Evolutionary conservation across 2,888 invertebrate species (phyloP), one percentile per base, ranked within the genome.

Genomic region (Coremacera marginata): DNA sequence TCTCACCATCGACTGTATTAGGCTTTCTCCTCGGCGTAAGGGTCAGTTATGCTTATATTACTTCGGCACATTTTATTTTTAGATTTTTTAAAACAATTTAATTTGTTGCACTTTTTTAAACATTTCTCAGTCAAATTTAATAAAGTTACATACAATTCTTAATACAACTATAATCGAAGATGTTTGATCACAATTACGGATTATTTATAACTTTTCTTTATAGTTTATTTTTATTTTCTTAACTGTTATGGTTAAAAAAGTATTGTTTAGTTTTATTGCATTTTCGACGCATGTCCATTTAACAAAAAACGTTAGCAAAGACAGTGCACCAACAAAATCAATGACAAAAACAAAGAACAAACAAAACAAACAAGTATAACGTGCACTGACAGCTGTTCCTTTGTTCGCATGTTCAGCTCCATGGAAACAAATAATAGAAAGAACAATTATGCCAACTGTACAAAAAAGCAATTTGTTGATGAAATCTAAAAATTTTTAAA

Each of bases 351-450:
- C 19, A 44, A 1, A 11, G 44, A 44, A 14, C 11, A 7, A 44
- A 44, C 11, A 11, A 44, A 44, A 44, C 44, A 44, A 19, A 22
- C 55, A 19, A n/a, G 55, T 70, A 4, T 27, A 9, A 8, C 34
- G 31, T 34, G 11, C 9, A 34, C 31, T 31, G 37, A 34, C 34
- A 34, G 63, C 34, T 65, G 63, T 34, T 27, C 37, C 19, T 27
- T 63, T 31, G 63, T 65, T 65, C 37, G 37, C 63, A 65, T n/a
- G 5, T 65, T 27, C 19, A 65, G 31, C 34, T 37, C 63, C 63
- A 65, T 65, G 63, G 63, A 14, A 16, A 65, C 63, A 19, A 34
- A 65, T 55, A 8, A 7, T 8, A 37, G 37, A 8, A 37, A 37
- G 37, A 37, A 5, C 44, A 44, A 44, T 44, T 11, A 7, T 44